phyloP scores from a whole-genome alignment of 2,113 vertebrate species.

The Alexandromys fortis region DNA sequence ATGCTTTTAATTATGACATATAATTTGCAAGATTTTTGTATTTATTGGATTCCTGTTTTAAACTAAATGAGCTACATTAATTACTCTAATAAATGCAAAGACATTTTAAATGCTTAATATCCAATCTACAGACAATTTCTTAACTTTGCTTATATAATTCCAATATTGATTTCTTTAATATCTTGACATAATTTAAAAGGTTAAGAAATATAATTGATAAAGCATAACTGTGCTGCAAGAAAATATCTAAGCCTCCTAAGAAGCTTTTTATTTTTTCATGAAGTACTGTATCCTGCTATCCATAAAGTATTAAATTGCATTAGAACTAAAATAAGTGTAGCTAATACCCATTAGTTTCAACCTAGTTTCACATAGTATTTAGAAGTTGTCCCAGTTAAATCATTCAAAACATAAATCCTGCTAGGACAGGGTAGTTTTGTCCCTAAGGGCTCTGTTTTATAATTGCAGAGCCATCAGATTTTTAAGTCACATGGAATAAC shows the following conservation, averaged over 20 bases:
- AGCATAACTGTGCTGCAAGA: background rate
- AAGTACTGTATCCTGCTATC: background rate
- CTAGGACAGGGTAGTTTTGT: slow-evolving; percentile 63
- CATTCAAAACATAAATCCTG: slow-evolving; percentile 79
- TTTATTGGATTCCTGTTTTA: background rate
- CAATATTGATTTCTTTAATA: slow-evolving; percentile 16
- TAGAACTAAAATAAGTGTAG: slow-evolving; percentile 66
- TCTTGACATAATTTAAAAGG: background rate
- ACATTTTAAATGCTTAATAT: slow-evolving; percentile 34
- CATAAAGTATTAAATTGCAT: slow-evolving; percentile 42
- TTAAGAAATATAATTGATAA: background rate
- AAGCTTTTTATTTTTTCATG: slow-evolving; percentile 63
- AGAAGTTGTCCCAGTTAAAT: slow-evolving; percentile 77
- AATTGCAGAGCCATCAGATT: slow-evolving; percentile 73
- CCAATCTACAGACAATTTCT: background rate
- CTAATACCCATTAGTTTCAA: slow-evolving; percentile 70
- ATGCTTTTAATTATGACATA: background rate
- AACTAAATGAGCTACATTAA: slow-evolving; percentile 15
- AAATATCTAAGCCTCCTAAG: background rate
- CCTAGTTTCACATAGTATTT: slow-evolving; percentile 72
- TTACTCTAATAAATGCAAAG: background rate
- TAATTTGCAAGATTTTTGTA: background rate
- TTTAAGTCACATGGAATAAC: slow-evolving; percentile 71
- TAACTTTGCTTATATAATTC: background rate
- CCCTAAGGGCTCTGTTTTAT: slow-evolving; percentile 53